phyloP scores from a whole-genome alignment of 2,888 invertebrate species.

The Flexamia atlantica region DNA sequence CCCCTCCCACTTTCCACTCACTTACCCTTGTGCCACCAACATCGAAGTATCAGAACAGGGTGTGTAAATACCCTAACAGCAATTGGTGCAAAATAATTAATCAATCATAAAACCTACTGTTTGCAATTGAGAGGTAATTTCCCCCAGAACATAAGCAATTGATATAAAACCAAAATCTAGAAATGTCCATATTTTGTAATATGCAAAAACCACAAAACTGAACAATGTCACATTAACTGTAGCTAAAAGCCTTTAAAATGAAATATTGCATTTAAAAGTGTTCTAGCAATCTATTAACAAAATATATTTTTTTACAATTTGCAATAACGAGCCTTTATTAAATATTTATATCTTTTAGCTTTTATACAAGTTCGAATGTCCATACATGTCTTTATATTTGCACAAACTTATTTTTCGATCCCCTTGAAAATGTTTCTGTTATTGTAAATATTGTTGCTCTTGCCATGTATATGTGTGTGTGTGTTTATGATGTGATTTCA shows the following conservation, averaged over 20 bases:
- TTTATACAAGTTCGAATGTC: slow-evolving; percentile 17
- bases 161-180: no score
- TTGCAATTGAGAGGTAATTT: no score
- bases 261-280: slow-evolving; percentile 19
- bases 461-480: slow-evolving; percentile 34
- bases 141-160: no score
- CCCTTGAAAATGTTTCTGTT: slow-evolving; percentile 2
- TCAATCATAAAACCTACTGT: no score
- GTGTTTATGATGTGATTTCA: slow-evolving; percentile 27
- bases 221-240: not conserved
- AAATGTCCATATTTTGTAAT: no score
- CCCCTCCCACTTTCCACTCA: no score
- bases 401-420: slow-evolving; percentile 30
- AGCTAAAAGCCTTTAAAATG: not conserved
- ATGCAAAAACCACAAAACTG: slow-evolving; percentile 4
- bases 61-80: no score
- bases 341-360: slow-evolving; percentile 26
- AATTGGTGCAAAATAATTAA: no score
- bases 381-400: slow-evolving; percentile 9
- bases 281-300: not conserved
- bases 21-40: no score
- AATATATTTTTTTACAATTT: slow-evolving; percentile 44
- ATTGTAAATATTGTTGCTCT: slow-evolving; percentile 48
- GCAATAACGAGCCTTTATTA: slow-evolving; percentile 9
- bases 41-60: no score